These are phyloP conservation scores for Morelia viridis DNA, from an alignment of 2,797 vertebrate genomes.

Conservation along the genomic window DNA sequence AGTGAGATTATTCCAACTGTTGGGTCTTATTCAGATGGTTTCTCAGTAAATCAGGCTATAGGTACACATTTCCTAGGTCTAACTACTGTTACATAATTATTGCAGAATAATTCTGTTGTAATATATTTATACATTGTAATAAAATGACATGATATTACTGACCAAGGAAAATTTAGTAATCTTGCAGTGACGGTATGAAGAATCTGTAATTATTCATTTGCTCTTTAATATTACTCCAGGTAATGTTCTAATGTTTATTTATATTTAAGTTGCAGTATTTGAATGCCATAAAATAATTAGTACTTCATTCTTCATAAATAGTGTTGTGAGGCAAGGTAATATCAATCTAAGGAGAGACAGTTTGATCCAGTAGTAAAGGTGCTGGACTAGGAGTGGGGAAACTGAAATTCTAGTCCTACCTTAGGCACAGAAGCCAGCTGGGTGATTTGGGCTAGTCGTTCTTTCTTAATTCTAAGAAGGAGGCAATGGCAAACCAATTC, in stretches of 20 bases:
- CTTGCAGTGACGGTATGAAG: not conserved
- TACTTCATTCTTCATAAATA: constrained; percentile 16
- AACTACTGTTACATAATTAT: constrained; percentile 39
- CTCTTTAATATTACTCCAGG: constrained; percentile 33
- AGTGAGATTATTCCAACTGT: constrained; percentile 47
- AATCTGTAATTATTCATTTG: constrained; percentile 10
- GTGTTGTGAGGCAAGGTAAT: not conserved
- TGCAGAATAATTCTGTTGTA: constrained; percentile 15
- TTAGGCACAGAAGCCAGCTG: too few relatives aligned
- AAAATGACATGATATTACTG: constrained; percentile 44
- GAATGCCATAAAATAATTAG: not conserved
- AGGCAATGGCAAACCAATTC: too few relatives aligned
- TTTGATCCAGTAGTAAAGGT: too few relatives aligned
- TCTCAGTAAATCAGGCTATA: constrained; percentile 37
- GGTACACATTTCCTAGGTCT: constrained; percentile 47
- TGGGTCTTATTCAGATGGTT: constrained; percentile 54
- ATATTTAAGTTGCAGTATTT: not conserved
- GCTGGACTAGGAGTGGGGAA: too few relatives aligned
- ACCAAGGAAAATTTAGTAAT: constrained; percentile 48
- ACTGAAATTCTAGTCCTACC: too few relatives aligned
- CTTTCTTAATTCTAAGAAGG: too few relatives aligned
- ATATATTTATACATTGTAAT: constrained; percentile 32
- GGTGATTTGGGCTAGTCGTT: too few relatives aligned
- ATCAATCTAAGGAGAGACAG: too few relatives aligned
- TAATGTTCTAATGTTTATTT: constrained; percentile 25